Percentiles rank a stretch among this genome's conserved stretches.
These are phyloP conservation scores for Synanthedon formicaeformis DNA, from an alignment of 2,888 invertebrate species.

Conservation along the genomic window DNA sequence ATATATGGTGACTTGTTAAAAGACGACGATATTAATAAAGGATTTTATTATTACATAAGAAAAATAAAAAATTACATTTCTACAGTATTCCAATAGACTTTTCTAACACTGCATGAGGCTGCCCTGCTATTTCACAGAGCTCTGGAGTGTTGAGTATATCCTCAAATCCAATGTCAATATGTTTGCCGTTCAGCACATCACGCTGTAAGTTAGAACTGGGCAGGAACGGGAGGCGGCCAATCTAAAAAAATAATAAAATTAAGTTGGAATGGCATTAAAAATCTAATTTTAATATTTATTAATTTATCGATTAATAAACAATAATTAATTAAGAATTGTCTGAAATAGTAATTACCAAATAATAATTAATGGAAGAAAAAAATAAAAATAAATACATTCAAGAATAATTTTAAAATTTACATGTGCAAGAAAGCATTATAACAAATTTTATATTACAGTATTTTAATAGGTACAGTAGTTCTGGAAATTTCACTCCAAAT, in stretches of 20 bases:
- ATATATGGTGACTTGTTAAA: no score
- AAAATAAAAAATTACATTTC: slow-evolving; percentile 6
- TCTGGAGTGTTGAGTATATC: slow-evolving; percentile 82
- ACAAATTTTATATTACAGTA: no score
- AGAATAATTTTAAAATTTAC: no score
- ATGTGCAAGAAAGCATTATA: no score
- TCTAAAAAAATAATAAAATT: slow-evolving; percentile 24
- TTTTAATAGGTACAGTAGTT: no score
- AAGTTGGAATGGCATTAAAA: background rate
- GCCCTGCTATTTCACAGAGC: slow-evolving; percentile 78
- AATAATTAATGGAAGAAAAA: background rate
- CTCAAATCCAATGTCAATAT: slow-evolving; percentile 82
- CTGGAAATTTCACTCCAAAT: no score
- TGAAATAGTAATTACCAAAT: background rate
- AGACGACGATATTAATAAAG: no score
- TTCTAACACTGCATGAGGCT: slow-evolving; percentile 88
- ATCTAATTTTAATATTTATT: no score
- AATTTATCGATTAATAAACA: no score
- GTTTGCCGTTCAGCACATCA: slow-evolving; percentile 79
- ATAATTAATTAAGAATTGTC: background rate
- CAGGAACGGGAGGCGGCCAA: slow-evolving; percentile 76
- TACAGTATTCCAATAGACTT: slow-evolving; percentile 74
- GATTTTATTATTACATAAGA: no score
- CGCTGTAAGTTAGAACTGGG: slow-evolving; percentile 77
- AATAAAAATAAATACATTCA: background rate